Conservation (phyloP, 2,888 invertebrate species). For the Diploptera punctata region DNA sequence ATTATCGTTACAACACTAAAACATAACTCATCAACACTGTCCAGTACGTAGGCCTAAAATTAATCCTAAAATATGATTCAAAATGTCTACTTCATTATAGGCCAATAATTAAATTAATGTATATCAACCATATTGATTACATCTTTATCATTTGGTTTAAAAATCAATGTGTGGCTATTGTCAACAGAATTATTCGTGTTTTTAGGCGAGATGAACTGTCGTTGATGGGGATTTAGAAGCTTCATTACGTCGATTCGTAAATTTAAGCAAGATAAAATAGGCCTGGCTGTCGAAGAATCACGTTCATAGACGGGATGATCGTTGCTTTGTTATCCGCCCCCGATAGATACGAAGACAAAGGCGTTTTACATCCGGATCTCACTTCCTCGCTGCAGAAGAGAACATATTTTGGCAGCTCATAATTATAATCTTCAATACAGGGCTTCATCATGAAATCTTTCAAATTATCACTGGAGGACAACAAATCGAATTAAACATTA, state of each 20-base stretch:
- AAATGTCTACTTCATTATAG: not conserved
- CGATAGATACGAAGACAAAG: not conserved
- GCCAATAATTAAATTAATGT: not conserved
- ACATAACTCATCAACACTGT: not conserved
- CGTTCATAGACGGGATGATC: not conserved
- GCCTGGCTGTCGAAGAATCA: not conserved
- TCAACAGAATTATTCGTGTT: not conserved
- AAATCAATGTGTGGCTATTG: not conserved
- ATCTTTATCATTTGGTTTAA: not conserved
- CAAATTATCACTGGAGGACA: no score
- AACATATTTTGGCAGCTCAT: not conserved
- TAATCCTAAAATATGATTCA: not conserved
- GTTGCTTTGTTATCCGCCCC: not conserved
- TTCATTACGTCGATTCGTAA: not conserved
- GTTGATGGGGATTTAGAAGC: not conserved
- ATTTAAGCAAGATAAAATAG: not conserved
- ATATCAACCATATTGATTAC: not conserved
- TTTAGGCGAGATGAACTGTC: constrained; percentile 8
- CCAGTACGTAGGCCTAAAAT: constrained; percentile 10
- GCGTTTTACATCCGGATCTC: not conserved
- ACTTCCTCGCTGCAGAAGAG: not conserved
- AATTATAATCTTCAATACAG: not conserved
- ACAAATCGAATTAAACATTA: not conserved
- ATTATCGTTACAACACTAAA: not conserved
- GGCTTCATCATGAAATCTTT: not conserved